These are phyloP conservation scores for Tromatobia lineatoria DNA, from an alignment of 2,888 invertebrate species.

Conservation along the genomic window DNA sequence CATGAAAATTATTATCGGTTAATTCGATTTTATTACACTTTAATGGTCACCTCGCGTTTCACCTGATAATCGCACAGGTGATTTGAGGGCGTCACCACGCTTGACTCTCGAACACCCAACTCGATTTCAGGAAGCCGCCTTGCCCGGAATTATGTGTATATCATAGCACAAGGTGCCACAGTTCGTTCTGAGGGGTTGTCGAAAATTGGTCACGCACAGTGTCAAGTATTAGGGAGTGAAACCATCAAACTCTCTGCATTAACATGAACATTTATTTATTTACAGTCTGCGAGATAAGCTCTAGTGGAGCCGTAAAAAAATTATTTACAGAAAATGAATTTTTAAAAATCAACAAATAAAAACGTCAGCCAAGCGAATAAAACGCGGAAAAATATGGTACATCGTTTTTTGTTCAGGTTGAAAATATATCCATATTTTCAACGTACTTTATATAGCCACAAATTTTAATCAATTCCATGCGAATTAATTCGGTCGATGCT, in stretches of 20 bases:
- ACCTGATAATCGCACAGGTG: conserved; percentile 55
- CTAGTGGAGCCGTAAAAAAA: conserved; percentile 44
- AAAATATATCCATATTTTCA: background rate
- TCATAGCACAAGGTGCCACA: conserved; percentile 24
- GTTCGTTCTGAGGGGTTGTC: conserved; percentile 62
- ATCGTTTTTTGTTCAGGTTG: background rate
- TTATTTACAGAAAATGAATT: background rate
- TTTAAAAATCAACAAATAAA: conserved; percentile 24
- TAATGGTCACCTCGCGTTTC: conserved; percentile 48
- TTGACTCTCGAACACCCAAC: conserved; percentile 55
- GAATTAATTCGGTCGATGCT: conserved; percentile 46
- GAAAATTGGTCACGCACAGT: conserved; percentile 80
- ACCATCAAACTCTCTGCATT: background rate
- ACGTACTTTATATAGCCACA: background rate
- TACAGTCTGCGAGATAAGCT: conserved; percentile 49
- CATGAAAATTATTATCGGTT: background rate
- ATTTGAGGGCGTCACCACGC: conserved; percentile 39
- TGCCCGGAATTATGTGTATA: conserved; percentile 29
- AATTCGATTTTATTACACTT: conserved; percentile 62
- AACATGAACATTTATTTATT: conserved; percentile 20
- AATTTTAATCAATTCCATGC: conserved; percentile 28
- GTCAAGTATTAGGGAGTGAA: conserved; percentile 34
- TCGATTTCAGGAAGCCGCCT: conserved; percentile 49
- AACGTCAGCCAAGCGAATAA: conserved; percentile 3
- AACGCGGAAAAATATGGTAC: background rate